Conservation (phyloP, 2,113 vertebrate species). For the Lampris megalopsis region DNA sequence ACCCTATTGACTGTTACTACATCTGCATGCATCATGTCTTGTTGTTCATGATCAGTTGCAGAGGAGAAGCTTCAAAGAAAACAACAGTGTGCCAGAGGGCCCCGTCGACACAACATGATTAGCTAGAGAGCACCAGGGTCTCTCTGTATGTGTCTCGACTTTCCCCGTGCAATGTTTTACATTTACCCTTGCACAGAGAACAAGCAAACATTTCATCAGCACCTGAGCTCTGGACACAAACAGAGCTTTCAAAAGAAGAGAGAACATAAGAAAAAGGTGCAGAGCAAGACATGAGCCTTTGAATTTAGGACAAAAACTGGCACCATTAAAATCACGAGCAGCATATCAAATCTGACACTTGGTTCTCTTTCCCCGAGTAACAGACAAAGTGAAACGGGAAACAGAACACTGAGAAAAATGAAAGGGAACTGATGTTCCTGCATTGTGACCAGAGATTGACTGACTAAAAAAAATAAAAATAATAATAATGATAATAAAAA, state of each 20-base stretch:
- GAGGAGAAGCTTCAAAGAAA: conserved; percentile 69
- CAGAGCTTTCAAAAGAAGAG: conserved; percentile 11
- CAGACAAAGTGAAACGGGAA: background rate
- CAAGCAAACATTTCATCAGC: conserved; percentile 48
- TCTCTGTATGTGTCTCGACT: conserved; percentile 20
- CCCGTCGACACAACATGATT: conserved; percentile 43
- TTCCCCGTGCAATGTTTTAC: conserved; percentile 62
- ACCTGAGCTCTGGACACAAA: conserved; percentile 47
- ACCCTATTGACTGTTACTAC: conserved; percentile 38
- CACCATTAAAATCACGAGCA: conserved; percentile 3
- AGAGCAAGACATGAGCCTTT: conserved; percentile 6
- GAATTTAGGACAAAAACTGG: background rate
- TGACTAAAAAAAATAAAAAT: background rate
- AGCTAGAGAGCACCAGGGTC: conserved; percentile 27
- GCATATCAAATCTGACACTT: background rate
- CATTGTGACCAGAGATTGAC: background rate
- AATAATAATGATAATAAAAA: background rate
- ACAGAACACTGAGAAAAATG: background rate
- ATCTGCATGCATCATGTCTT: conserved; percentile 63
- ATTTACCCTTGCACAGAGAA: conserved; percentile 48
- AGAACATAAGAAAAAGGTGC: background rate
- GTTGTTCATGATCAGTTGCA: conserved; percentile 59
- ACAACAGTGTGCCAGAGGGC: conserved; percentile 55
- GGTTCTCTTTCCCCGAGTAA: background rate
- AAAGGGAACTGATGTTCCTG: background rate